Percentiles rank a stretch among this genome's conserved stretches.
Conservation (phyloP, 2,797 vertebrate species). For the Esox masquinongy region DNA sequence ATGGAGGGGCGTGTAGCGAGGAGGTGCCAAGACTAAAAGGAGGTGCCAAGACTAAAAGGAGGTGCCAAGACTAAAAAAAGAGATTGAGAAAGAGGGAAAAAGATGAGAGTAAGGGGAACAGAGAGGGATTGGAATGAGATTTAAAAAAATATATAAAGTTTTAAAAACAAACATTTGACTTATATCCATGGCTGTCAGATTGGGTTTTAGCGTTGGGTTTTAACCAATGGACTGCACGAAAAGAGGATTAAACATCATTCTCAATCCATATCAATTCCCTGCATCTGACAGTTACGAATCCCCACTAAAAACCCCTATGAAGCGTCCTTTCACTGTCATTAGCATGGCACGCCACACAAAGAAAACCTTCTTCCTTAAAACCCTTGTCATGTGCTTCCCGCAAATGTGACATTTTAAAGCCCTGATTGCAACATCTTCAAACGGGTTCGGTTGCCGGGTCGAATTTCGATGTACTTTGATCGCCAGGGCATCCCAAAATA, state of each 20-base stretch:
- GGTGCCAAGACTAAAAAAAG: too few species aligned
- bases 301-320: too few species aligned
- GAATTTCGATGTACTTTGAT: slow-evolving; percentile 32
- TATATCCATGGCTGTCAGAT: neutral
- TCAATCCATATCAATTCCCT: neutral
- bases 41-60: too few species aligned
- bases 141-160: neutral
- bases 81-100: slow-evolving; percentile 24
- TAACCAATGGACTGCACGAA: neutral
- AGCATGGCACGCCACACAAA: neutral
- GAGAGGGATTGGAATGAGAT: slow-evolving; percentile 14
- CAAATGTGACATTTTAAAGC: slow-evolving; percentile 22
- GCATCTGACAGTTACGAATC: neutral
- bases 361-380: neutral
- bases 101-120: neutral
- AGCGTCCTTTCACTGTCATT: neutral
- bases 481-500: slow-evolving; percentile 25
- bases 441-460: slow-evolving; percentile 12
- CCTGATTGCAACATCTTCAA: slow-evolving; percentile 38
- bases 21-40: too few species aligned
- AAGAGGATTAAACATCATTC: neutral
- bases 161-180: neutral
- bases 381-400: slow-evolving; percentile 20
- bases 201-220: neutral
- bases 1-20: too few species aligned